phyloP scores from a whole-genome alignment of 2,797 vertebrate species.

The Huso huso region DNA sequence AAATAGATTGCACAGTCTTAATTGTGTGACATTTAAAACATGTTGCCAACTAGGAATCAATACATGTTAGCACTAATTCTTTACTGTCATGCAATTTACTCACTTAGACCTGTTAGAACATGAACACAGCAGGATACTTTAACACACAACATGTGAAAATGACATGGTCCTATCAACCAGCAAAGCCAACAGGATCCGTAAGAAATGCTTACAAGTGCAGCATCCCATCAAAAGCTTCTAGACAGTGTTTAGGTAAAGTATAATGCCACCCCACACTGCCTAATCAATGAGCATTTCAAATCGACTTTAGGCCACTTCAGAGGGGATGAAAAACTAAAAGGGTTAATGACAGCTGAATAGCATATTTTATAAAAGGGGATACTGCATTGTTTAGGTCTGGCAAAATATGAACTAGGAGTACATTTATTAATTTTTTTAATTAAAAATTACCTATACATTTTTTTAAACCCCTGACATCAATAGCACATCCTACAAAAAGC shows the following conservation, averaged over 20 bases:
- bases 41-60: conserved; percentile 61
- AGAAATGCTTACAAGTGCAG: neutral
- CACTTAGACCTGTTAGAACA: conserved; percentile 38
- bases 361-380: neutral
- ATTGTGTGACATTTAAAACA: conserved; percentile 36
- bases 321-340: too few species aligned
- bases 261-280: neutral
- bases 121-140: conserved; percentile 50
- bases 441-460: neutral
- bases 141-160: conserved; percentile 65
- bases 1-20: conserved; percentile 26
- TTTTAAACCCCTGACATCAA: neutral
- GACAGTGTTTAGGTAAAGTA: neutral
- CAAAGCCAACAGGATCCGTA: conserved; percentile 17
- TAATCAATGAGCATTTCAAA: too few species aligned
- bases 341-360: neutral
- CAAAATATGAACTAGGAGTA: neutral
- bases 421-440: neutral
- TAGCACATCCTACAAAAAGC: neutral
- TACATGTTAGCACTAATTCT: conserved; percentile 68
- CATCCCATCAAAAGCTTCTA: neutral
- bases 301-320: too few species aligned
- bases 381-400: neutral
- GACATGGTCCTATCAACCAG: conserved; percentile 64
- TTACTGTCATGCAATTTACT: conserved; percentile 71